phyloP scores from a whole-genome alignment of 30 jellyfish, hydroid and myxozoan species.

The Cassiopea andromeda region DNA sequence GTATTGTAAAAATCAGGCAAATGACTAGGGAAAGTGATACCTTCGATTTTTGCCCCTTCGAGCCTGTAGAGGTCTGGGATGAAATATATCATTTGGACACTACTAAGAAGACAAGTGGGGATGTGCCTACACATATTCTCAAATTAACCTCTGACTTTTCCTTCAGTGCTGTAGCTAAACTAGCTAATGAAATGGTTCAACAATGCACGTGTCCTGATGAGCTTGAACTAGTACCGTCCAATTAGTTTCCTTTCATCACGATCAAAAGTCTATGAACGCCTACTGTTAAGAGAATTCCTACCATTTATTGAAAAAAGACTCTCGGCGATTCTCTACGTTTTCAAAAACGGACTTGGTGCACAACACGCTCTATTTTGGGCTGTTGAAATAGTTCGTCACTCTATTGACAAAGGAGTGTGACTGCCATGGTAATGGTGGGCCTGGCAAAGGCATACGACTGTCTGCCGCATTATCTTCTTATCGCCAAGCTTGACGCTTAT shows the following conservation, averaged over 20 bases:
- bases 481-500: neutral
- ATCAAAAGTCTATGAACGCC: neutral
- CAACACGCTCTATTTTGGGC: constrained; percentile 1
- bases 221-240: neutral
- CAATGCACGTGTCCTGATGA: constrained; percentile 7
- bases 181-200: neutral
- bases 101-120: too few species aligned
- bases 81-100: too few species aligned
- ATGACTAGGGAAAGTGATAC: neutral
- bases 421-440: neutral
- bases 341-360: neutral
- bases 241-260: neutral
- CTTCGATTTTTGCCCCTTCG: too few species aligned
- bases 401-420: constrained; percentile 6
- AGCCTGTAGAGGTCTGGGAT: too few species aligned
- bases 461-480: neutral
- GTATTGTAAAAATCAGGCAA: constrained; percentile 4
- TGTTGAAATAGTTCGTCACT: neutral
- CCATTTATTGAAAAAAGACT: neutral
- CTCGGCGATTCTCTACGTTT: constrained; percentile 15
- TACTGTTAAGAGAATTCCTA: neutral
- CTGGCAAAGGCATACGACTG: neutral
- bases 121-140: too few species aligned
- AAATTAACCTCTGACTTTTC: too few species aligned
- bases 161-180: too few species aligned